Evolutionary conservation across 1,140 invertebrate species (phyloP).

Genomic region (Eubasilissa regina): DNA sequence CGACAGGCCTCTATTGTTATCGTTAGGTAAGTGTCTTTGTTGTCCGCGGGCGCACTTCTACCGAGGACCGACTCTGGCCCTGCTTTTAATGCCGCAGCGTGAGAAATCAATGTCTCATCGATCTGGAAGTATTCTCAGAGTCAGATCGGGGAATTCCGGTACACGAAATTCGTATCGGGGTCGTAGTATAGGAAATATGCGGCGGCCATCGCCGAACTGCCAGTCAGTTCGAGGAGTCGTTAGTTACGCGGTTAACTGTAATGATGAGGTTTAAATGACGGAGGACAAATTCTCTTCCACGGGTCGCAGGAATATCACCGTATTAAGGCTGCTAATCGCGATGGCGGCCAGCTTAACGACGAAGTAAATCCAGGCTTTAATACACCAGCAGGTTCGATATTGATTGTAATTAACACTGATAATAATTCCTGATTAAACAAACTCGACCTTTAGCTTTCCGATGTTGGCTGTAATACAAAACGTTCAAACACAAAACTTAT

Average conservation of each 20-base stretch:
- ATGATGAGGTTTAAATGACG: slow-evolving; percentile 20
- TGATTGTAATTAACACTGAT: not conserved
- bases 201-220: not conserved
- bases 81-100: not conserved
- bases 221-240: slow-evolving; percentile 5
- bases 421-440: not conserved
- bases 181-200: not conserved
- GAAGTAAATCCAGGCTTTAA: not conserved
- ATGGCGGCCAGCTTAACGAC: not conserved
- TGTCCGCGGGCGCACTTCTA: not conserved
- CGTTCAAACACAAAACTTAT: not conserved
- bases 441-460: not conserved
- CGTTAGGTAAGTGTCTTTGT: not conserved
- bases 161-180: not conserved
- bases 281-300: slow-evolving; percentile 26
- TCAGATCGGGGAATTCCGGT: slow-evolving; percentile 22
- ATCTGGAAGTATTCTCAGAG: not conserved
- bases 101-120: not conserved
- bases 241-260: slow-evolving; percentile 17
- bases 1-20: not conserved
- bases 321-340: slow-evolving; percentile 13
- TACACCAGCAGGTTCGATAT: not conserved
- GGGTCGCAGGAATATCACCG: slow-evolving; percentile 17
- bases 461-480: not conserved
- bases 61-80: not conserved